Percentiles rank a stretch among this genome's conserved stretches.
Conservation (phyloP, 2,113 vertebrate genomes). For the Diphyllodes magnificus region DNA sequence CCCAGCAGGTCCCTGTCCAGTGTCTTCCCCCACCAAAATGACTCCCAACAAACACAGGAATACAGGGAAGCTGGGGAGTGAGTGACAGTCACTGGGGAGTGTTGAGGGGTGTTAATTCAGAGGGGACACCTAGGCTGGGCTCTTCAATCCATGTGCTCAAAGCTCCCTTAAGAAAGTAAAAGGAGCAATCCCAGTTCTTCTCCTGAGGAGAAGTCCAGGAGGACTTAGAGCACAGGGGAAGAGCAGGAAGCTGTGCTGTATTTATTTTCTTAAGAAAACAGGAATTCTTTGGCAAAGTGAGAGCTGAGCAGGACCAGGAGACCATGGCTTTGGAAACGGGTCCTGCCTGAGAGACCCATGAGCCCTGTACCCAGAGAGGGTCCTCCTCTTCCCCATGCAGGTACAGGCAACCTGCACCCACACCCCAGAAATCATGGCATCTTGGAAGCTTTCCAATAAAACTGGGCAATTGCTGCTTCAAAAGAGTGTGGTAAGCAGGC, state of each 20-base stretch:
- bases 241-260: neutral
- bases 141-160: neutral
- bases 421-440: neutral
- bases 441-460: neutral
- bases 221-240: neutral
- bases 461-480: neutral
- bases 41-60: neutral
- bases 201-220: neutral
- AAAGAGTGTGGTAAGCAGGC: neutral
- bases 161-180: neutral
- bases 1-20: neutral
- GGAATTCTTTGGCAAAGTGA: neutral
- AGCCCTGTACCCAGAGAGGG: neutral
- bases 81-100: neutral
- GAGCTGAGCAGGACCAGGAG: neutral
- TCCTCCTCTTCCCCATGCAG: neutral
- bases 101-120: neutral
- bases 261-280: neutral
- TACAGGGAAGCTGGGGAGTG: neutral
- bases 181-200: neutral
- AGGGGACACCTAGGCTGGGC: neutral
- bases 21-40: neutral
- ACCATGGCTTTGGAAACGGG: fast-evolving
- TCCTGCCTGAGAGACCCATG: neutral
- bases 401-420: neutral